Conservation (phyloP, 1,140 invertebrate genomes). For the Hormaphis cornu region DNA sequence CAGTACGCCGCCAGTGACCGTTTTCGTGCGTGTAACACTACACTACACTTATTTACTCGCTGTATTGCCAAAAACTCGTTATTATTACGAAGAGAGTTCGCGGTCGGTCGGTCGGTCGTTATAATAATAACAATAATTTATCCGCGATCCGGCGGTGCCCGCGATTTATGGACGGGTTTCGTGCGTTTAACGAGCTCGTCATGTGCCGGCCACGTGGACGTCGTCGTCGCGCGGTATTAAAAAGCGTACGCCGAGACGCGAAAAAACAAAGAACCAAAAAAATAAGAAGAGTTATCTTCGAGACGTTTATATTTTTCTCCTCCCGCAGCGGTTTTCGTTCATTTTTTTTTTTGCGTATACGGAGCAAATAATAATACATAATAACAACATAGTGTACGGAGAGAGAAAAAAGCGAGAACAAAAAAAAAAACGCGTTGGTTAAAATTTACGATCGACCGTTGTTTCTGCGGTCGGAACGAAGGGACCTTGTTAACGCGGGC, state of each 20-base stretch:
- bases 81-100: no score
- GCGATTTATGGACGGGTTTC: constrained; percentile 31
- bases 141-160: not conserved
- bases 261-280: not conserved
- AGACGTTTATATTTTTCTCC: not conserved
- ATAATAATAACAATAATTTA: no score
- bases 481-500: constrained; percentile 14
- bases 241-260: not conserved
- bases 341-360: not conserved
- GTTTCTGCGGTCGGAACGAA: not conserved
- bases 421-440: not conserved
- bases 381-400: no score
- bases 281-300: not conserved
- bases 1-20: no score
- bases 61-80: no score
- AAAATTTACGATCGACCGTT: constrained; percentile 4
- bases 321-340: not conserved
- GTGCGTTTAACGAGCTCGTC: constrained; percentile 29
- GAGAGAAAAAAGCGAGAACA: no score
- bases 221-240: no score
- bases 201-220: constrained; percentile 25
- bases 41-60: no score
- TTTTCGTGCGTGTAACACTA: no score
- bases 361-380: not conserved
- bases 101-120: no score